Base-by-base conservation (phyloP, 2,113 vertebrate genomes). In the Seriola rivoliana region DNA sequence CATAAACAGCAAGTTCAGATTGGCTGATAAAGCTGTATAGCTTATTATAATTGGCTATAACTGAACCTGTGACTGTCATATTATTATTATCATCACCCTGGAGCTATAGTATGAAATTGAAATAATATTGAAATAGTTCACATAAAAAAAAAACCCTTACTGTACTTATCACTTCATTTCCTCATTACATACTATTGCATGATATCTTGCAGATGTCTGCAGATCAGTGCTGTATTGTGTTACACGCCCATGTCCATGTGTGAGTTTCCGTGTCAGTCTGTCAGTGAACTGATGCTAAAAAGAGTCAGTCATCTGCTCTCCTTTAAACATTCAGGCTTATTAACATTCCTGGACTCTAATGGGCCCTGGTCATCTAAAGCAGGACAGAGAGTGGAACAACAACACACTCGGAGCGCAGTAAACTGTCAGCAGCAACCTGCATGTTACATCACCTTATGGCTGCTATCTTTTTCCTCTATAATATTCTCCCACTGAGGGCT, bases 341-440 rank as follows among this genome's bases (percentile, higher is more conserved):
- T 94, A 95, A 92, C 94, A 95, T 95, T 95, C 95, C 92, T 93
- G 62, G 9, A 8, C 63, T 85, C 71, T 87, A 94, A 94, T 94
- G 89, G 85, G 82, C 81, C 89, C 62, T 89, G 91, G 83, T 60
- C 76, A 77, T 84, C 81, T 79, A 21, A 77, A 77, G 38, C 5
- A 40, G 52, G 79, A 85, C 64, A 38, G 52, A 16, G 54, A 62
- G 71, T 11, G 11, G 63, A 85, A 66, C 71, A 84, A 85, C 80
- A 85, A 84, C 82, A 66, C 74, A 62, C 68, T 23, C 25, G 38
- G 29, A 32, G 64, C 79, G 44, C 34, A 4, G 42, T 17, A 17
- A 50, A 57, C 25, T 44, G 59, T 71, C 71, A 46, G 69, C 32
- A 65, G 72, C 46, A 77, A 85, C 81, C 65, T 71, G 52, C 2